Conservation (phyloP, 1,140 invertebrate species). For the Colletes latitarsis region DNA sequence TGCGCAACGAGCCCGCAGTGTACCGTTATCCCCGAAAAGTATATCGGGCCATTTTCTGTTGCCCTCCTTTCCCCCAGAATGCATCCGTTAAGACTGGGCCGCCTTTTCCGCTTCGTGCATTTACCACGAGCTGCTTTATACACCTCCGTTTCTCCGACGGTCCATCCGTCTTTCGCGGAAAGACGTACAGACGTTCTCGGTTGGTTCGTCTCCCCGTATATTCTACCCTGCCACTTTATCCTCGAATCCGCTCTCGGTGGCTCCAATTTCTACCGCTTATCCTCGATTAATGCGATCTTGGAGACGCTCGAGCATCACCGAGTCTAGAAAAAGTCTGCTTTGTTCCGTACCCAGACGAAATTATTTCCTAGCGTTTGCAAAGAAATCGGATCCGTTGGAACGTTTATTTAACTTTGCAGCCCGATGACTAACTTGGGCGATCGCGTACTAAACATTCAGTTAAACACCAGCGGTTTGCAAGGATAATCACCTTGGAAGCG, state of each 20-base stretch:
- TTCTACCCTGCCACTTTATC: background rate
- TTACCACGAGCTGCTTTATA: constrained; percentile 47
- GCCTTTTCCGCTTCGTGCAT: constrained; percentile 53
- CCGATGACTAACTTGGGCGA: too few species aligned
- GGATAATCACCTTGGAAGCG: too few species aligned
- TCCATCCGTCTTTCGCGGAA: constrained; percentile 57
- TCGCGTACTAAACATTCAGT: too few species aligned
- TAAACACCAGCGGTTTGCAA: too few species aligned
- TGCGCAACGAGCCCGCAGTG: constrained; percentile 23
- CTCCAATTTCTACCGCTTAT: background rate
- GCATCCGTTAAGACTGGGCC: constrained; percentile 48
- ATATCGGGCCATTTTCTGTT: constrained; percentile 51
- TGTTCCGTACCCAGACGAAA: too few species aligned
- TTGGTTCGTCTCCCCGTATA: background rate
- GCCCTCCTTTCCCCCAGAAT: constrained; percentile 44
- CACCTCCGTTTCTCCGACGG: constrained; percentile 28
- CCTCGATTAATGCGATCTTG: background rate
- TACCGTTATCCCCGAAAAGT: constrained; percentile 38
- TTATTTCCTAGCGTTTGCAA: too few species aligned
- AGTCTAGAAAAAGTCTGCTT: background rate
- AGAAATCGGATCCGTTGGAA: background rate
- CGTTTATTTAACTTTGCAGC: too few species aligned
- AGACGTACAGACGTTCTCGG: constrained; percentile 43
- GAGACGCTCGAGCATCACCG: background rate
- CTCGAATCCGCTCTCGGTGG: background rate